Percentiles rank a stretch among this genome's conserved stretches.
These are phyloP conservation scores for Balearica regulorum DNA, from an alignment of 2,797 vertebrate genomes.

Conservation along the genomic window DNA sequence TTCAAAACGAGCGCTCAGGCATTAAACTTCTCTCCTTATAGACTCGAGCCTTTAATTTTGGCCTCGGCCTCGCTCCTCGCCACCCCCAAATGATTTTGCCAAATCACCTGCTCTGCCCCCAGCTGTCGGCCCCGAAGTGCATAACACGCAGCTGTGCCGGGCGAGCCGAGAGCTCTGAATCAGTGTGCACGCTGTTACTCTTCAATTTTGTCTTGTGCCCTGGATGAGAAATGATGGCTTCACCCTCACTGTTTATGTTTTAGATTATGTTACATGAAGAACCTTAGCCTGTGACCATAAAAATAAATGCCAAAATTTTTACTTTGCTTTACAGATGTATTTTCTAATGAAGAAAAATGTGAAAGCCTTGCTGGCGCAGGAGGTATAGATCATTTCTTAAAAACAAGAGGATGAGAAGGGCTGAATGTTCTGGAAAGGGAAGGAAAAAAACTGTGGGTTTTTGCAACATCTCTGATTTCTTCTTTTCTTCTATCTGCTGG, in stretches of 20 bases:
- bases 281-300: constrained; percentile 54
- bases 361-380: constrained; percentile 17
- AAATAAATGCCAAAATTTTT: constrained; percentile 62
- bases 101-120: constrained; percentile 34
- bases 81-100: constrained; percentile 48
- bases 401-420: constrained; percentile 45
- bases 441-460: background rate
- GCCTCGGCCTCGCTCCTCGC: background rate
- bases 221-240: constrained; percentile 53
- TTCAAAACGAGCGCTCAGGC: constrained; percentile 72
- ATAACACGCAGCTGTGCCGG: background rate
- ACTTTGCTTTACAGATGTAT: constrained; percentile 64
- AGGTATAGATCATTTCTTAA: constrained; percentile 38
- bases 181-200: background rate
- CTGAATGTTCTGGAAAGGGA: constrained; percentile 50
- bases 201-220: background rate
- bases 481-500: constrained; percentile 20
- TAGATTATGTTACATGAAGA: constrained; percentile 44
- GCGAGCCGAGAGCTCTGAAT: background rate
- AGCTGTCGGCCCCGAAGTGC: constrained; percentile 36
- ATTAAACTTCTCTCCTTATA: constrained; percentile 67
- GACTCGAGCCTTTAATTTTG: constrained; percentile 27
- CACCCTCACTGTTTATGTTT: constrained; percentile 20
- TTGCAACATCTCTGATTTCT: constrained; percentile 29
- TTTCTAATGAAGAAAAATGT: constrained; percentile 73